Conservation (phyloP, 2,797 vertebrate species). For the Melanotaenia pygmaea region DNA sequence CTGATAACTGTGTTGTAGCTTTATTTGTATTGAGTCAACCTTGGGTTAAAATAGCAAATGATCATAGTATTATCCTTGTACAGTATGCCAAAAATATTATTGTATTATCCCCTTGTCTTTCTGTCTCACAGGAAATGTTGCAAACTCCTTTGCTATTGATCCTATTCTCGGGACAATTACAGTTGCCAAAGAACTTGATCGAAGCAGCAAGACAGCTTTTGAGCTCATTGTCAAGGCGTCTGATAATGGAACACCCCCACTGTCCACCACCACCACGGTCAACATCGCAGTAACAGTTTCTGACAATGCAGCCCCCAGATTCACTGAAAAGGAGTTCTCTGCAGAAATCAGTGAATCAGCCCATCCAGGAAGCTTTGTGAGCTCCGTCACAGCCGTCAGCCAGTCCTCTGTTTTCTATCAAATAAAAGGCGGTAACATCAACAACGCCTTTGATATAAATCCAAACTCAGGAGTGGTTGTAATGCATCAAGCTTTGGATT, state of each 20-base stretch:
- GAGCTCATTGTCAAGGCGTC: constrained; percentile 91
- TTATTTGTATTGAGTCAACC: constrained; percentile 70
- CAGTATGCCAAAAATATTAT: not conserved
- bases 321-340: constrained; percentile 89
- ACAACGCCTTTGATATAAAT: constrained; percentile 90
- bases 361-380: constrained; percentile 88
- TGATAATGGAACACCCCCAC: constrained; percentile 88
- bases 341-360: constrained; percentile 91
- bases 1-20: constrained; percentile 78
- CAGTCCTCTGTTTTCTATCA: constrained; percentile 96
- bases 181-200: constrained; percentile 93
- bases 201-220: constrained; percentile 88
- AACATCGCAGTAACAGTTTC: constrained; percentile 90
- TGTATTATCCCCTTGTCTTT: constrained; percentile 32
- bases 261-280: constrained; percentile 88
- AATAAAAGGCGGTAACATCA: constrained; percentile 91
- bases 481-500: constrained; percentile 90
- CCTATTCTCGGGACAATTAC: constrained; percentile 91
- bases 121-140: constrained; percentile 89
- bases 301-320: constrained; percentile 94
- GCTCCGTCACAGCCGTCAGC: constrained; percentile 88
- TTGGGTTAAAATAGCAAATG: constrained; percentile 23
- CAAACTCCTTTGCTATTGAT: constrained; percentile 93
- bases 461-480: constrained; percentile 94
- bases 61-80: not conserved